Percentiles rank a stretch among this genome's conserved stretches.
These are phyloP conservation scores for Otus sunia DNA, from an alignment of 2,113 vertebrate genomes.

Conservation along the genomic window DNA sequence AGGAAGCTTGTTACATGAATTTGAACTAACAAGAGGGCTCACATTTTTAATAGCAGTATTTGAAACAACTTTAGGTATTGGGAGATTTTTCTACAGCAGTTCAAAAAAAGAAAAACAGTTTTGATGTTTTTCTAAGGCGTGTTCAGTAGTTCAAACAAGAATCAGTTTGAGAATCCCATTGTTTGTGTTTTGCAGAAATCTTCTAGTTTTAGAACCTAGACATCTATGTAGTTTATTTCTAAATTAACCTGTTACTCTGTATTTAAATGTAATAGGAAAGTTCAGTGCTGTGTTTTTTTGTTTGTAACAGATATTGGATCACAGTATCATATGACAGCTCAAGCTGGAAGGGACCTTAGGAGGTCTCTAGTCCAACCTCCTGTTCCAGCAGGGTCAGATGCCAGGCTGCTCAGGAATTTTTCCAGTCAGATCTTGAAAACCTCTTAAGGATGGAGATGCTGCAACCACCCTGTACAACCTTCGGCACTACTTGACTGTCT, in stretches of 20 bases:
- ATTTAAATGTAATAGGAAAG: background rate
- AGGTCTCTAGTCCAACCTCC: background rate
- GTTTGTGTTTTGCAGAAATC: background rate
- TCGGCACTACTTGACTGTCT: background rate
- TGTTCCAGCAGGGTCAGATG: background rate
- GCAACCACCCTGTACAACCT: background rate
- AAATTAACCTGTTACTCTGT: constrained; percentile 7
- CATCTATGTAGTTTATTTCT: background rate
- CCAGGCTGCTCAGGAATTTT: background rate
- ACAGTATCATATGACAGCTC: background rate
- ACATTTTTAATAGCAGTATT: background rate
- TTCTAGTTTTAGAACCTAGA: background rate
- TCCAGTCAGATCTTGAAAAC: background rate
- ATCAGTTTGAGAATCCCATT: background rate
- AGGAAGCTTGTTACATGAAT: background rate
- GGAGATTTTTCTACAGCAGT: background rate
- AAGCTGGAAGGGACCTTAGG: background rate
- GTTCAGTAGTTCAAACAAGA: background rate
- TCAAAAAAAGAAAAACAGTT: background rate
- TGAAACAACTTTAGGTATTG: background rate
- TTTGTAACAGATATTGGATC: background rate
- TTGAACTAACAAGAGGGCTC: background rate
- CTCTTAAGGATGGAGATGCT: background rate
- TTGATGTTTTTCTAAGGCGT: background rate
- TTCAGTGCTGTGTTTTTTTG: background rate